Base-by-base conservation (phyloP, 2,888 invertebrate genomes). In the Heteromurus nitidus region DNA sequence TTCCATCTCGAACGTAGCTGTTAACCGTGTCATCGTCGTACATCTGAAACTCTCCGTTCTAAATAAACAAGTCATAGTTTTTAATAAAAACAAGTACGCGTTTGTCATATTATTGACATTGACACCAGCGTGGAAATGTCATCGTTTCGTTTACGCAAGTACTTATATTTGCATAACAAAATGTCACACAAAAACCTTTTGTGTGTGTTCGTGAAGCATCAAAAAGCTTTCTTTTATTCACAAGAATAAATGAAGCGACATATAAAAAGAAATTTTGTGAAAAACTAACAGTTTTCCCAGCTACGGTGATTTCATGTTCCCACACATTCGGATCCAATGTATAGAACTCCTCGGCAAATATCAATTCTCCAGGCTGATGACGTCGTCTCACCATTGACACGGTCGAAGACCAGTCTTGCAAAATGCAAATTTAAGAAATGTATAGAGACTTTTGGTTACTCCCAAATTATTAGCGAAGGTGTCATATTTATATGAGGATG, bases 21-120 rank as follows among this genome's bases (percentile, higher is more conserved):
- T 80, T 83, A 47, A 70, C 53, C 0, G 76, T 67, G 65, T 75
- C 70, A 28, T 79, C 72, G 26, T 60, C 70, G 36, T 83, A 83
- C 58, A 73, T 69, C 73, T 83, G 83, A 69, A 83, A 83, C 58
- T 83, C 83, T 28, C 80, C 80, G 28, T 83, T 83, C 83, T 83
- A 50, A 13, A 36, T 13, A 36, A 7, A 36, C n/a, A n/a, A n/a
- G n/a, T n/a, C n/a, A n/a, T n/a, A n/a, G n/a, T n/a, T n/a, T n/a
- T n/a, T n/a, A n/a, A n/a, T n/a, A n/a, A n/a, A n/a, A n/a, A n/a
- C n/a, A n/a, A n/a, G n/a, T n/a, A n/a, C n/a, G n/a, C n/a, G n/a
- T n/a, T n/a, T n/a, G n/a, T n/a, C n/a, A n/a, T n/a, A n/a, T n/a
- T n/a, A n/a, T n/a, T n/a, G n/a, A n/a, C n/a, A n/a, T n/a, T n/a